A percentile compares a stretch with the other conserved stretches of the same genome.
phyloP scores from a whole-genome alignment of 30 jellyfish, hydroid and myxozoan species.

The Sanderia malayensis region DNA sequence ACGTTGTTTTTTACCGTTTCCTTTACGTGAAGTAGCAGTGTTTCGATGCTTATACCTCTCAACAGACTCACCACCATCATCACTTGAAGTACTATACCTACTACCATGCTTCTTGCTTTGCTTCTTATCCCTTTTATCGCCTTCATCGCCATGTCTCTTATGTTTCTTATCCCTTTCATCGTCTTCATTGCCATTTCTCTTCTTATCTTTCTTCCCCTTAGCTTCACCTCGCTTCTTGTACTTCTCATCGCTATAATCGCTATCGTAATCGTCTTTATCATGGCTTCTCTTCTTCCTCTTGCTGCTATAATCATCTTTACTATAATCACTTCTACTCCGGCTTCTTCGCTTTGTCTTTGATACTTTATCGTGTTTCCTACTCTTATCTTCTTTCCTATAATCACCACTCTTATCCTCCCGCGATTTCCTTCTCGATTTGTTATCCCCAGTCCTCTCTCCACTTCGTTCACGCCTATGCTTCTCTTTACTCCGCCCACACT shows the following conservation, averaged over 20 bases:
- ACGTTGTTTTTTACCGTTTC: constrained; percentile 69
- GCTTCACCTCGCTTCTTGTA: constrained; percentile 2
- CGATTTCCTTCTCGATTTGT: background rate
- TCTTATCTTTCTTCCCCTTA: background rate
- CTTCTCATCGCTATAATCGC: background rate
- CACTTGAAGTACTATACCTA: constrained; percentile 31
- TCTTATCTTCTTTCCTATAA: background rate
- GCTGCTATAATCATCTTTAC: background rate
- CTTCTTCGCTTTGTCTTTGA: constrained; percentile 17
- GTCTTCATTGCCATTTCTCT: background rate
- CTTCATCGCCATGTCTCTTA: background rate
- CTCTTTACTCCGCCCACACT: background rate
- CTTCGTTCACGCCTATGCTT: background rate
- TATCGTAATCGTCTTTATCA: background rate
- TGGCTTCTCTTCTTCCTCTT: constrained; percentile 4
- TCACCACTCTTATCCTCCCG: constrained; percentile 14
- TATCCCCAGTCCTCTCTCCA: background rate
- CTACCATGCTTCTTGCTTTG: background rate
- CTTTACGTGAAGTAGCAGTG: constrained; percentile 2
- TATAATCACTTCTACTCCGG: constrained; percentile 8
- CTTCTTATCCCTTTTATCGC: background rate
- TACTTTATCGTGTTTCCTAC: constrained; percentile 3
- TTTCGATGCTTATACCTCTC: background rate
- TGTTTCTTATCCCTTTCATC: background rate
- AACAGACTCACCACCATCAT: constrained; percentile 37